Percentiles rank a stretch among this genome's conserved stretches.
Evolutionary conservation across 1,140 invertebrate species (phyloP).

Genomic region (Globodera ellingtonae): DNA sequence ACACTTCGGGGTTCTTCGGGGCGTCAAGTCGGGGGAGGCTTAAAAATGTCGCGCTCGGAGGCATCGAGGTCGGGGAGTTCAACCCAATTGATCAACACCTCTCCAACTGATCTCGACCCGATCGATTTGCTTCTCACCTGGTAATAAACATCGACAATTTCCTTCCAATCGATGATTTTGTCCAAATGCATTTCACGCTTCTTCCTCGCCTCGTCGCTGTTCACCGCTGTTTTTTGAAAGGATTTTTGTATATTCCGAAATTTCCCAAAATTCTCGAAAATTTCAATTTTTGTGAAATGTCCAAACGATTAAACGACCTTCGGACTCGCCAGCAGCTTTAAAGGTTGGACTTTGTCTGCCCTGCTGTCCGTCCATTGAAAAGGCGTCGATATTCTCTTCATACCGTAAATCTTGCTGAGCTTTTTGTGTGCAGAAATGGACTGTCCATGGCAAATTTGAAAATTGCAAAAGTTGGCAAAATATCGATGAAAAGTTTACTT

Average conservation of each 20-base stretch:
- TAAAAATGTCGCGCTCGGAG: no score
- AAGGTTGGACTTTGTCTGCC: conserved; percentile 49
- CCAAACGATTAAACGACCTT: conserved; percentile 7
- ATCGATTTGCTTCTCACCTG: conserved; percentile 8
- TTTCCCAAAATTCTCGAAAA: neutral
- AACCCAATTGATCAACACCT: no score
- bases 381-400: conserved; percentile 65
- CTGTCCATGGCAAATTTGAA: conserved; percentile 41
- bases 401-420: conserved; percentile 60
- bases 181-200: conserved; percentile 56
- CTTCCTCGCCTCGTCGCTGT: conserved; percentile 47
- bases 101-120: neutral
- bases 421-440: conserved; percentile 64
- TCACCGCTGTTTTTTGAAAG: conserved; percentile 26
- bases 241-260: conserved; percentile 9
- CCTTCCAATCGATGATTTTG: conserved; percentile 62
- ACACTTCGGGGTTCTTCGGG: no score
- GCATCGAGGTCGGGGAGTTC: no score
- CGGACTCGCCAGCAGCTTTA: conserved; percentile 28
- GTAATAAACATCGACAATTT: conserved; percentile 64
- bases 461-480: conserved; percentile 8
- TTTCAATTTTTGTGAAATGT: conserved; percentile 6
- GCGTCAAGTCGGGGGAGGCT: no score
- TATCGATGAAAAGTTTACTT: neutral
- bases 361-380: conserved; percentile 64